These are phyloP conservation scores for Eueremaeus valkanovi DNA, from an alignment of 2,888 invertebrate species.

Conservation along the genomic window DNA sequence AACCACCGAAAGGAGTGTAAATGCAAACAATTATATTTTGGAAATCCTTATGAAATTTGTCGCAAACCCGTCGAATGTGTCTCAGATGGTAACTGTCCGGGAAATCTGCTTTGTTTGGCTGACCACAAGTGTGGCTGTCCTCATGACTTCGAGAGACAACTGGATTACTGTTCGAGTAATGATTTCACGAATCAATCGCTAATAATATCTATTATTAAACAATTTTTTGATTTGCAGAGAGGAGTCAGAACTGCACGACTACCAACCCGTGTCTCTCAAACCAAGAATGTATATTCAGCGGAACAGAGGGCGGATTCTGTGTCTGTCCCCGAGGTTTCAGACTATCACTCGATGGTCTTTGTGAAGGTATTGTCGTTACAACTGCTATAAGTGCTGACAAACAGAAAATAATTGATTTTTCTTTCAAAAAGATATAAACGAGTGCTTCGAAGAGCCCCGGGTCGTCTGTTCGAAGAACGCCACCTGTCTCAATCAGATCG, in stretches of 20 bases:
- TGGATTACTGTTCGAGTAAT: conserved; percentile 49
- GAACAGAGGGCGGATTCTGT: conserved; percentile 85
- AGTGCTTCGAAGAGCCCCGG: conserved; percentile 67
- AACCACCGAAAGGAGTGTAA: conserved; percentile 78
- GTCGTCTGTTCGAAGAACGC: conserved; percentile 80
- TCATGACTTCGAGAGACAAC: conserved; percentile 46
- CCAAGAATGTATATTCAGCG: conserved; percentile 76
- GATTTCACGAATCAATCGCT: neutral
- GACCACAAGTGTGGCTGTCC: conserved; percentile 49
- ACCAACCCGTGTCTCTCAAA: conserved; percentile 77
- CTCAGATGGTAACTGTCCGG: conserved; percentile 48
- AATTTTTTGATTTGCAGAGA: conserved; percentile 13
- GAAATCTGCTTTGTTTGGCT: conserved; percentile 47
- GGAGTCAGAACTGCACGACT: conserved; percentile 48
- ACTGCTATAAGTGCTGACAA: too few species aligned
- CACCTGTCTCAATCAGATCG: conserved; percentile 73
- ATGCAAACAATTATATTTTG: conserved; percentile 73
- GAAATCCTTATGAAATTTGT: conserved; percentile 71
- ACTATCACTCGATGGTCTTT: conserved; percentile 45
- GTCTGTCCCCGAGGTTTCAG: conserved; percentile 84
- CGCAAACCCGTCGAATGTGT: conserved; percentile 45
- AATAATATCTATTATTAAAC: neutral
- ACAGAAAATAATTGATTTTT: neutral
- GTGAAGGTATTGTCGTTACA: conserved; percentile 44
- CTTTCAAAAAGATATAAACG: conserved; percentile 79